These are phyloP conservation scores for Bombus haemorrhoidalis DNA, from an alignment of 1,140 invertebrate species.

Conservation along the genomic window DNA sequence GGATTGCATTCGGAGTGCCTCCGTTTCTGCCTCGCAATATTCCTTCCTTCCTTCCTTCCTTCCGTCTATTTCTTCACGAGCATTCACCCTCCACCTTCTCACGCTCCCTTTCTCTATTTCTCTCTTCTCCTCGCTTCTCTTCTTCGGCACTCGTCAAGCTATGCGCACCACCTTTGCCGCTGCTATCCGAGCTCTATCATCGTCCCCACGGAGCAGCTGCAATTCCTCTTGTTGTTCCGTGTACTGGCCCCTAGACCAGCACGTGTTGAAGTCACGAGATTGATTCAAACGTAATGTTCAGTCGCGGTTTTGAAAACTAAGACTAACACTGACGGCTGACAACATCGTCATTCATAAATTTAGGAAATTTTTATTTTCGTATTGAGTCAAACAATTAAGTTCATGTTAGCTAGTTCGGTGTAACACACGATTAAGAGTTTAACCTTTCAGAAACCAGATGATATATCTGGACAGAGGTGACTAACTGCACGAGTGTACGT, in stretches of 20 bases:
- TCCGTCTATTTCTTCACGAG: slow-evolving; percentile 65
- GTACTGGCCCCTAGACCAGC: not conserved
- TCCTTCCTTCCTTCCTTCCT: slow-evolving; percentile 70
- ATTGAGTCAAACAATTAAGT: no score
- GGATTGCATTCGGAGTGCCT: slow-evolving; percentile 81
- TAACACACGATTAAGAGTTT: no score
- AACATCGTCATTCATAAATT: not conserved
- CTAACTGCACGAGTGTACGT: no score
- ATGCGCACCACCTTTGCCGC: slow-evolving; percentile 31
- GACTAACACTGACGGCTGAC: no score
- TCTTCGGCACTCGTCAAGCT: slow-evolving; percentile 34
- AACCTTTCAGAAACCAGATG: no score
- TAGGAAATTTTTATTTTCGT: no score
- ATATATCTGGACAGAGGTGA: no score
- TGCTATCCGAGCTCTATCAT: slow-evolving; percentile 25
- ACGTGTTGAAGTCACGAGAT: not conserved
- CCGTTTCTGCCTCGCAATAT: slow-evolving; percentile 72
- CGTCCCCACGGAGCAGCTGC: slow-evolving; percentile 33
- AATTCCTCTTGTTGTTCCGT: not conserved
- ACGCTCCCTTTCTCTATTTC: not conserved
- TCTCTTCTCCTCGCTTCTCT: slow-evolving; percentile 7
- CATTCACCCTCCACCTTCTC: slow-evolving; percentile 17
- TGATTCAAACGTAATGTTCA: not conserved
- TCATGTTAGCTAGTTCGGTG: no score
- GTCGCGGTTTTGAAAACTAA: no score